A percentile compares a stretch with the other conserved stretches of the same genome.
phyloP scores from a whole-genome alignment of 2,888 invertebrate species.

The Formica aserva region DNA sequence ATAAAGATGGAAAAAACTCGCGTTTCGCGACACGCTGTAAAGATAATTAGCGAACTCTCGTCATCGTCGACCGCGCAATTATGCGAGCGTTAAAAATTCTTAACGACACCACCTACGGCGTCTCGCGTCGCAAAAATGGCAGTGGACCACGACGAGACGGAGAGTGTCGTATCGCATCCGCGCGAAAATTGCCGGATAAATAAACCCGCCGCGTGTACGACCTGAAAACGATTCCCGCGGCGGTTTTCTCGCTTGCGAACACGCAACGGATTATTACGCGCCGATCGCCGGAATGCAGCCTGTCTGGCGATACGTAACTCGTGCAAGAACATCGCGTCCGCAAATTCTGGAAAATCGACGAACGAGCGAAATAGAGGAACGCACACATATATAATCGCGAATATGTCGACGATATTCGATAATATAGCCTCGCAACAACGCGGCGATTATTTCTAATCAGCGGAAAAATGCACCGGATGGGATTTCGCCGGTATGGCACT shows the following conservation, averaged over 20 bases:
- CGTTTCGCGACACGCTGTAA: not conserved
- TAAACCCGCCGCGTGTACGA: conserved; percentile 33
- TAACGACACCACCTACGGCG: conserved; percentile 24
- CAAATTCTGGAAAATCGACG: conserved; percentile 40
- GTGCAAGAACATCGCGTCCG: conserved; percentile 38
- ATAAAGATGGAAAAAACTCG: not conserved
- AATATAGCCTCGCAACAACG: not conserved
- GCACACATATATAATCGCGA: not conserved
- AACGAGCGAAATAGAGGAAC: not conserved
- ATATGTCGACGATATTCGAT: not conserved
- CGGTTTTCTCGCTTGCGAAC: conserved; percentile 46
- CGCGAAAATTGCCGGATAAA: conserved; percentile 15
- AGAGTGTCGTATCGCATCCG: not conserved
- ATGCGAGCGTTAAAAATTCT: conserved; percentile 17
- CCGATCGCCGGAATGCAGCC: conserved; percentile 43
- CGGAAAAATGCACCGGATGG: not conserved
- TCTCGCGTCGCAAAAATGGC: conserved; percentile 10
- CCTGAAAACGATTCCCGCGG: conserved; percentile 48
- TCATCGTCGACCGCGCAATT: not conserved
- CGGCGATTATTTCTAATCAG: not conserved
- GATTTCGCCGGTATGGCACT: not conserved
- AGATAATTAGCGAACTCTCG: not conserved
- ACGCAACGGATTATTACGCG: conserved; percentile 1
- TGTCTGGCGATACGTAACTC: conserved; percentile 21
- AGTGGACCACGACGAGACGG: not conserved